Evolutionary conservation across 2,888 invertebrate species (phyloP).

Genomic region (Venustoraphidia nigricollis): DNA sequence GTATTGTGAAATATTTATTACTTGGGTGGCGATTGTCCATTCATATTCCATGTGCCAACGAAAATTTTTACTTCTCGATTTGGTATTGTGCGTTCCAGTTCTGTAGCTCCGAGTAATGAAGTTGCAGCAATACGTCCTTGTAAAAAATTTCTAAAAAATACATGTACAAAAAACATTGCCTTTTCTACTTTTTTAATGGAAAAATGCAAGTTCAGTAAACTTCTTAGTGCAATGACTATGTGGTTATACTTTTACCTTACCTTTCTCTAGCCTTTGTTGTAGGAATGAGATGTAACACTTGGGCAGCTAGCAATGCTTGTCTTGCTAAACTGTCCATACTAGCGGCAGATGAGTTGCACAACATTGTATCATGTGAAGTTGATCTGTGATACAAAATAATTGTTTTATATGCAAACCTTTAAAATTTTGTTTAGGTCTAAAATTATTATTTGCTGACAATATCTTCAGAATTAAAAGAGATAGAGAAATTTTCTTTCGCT

Average conservation of each 20-base stretch:
- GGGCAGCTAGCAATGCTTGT: conserved; percentile 61
- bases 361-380: conserved; percentile 4
- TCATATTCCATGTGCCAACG: conserved; percentile 96
- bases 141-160: conserved; percentile 47
- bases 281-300: conserved; percentile 67
- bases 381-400: neutral
- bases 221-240: too few relatives aligned
- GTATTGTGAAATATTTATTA: conserved; percentile 26
- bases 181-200: too few relatives aligned
- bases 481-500: too few relatives aligned
- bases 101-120: conserved; percentile 67
- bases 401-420: too few relatives aligned
- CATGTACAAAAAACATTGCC: too few relatives aligned
- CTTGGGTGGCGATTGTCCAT: conserved; percentile 74
- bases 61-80: conserved; percentile 74
- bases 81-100: conserved; percentile 75
- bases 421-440: too few relatives aligned
- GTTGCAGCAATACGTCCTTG: conserved; percentile 67
- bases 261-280: conserved; percentile 67
- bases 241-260: conserved; percentile 23
- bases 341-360: conserved; percentile 18
- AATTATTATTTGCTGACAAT: too few relatives aligned
- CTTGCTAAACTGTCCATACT: conserved; percentile 54
- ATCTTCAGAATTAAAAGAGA: too few relatives aligned
- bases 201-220: too few relatives aligned